Conservation (phyloP, 2,888 invertebrate genomes). For the Pyrgus malvae region DNA sequence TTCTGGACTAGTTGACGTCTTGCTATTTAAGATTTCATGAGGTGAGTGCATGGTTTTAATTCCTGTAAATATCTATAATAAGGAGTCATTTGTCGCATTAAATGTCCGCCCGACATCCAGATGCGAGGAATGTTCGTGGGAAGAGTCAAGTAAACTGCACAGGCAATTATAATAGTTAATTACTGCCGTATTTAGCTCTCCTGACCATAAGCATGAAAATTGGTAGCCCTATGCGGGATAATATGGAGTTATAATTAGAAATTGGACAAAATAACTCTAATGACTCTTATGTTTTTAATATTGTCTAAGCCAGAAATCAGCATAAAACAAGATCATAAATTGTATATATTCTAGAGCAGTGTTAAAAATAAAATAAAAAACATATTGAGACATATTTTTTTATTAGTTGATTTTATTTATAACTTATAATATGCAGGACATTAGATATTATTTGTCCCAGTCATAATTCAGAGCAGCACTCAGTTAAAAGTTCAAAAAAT, state of each 20-base stretch:
- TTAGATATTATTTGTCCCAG: too few relatives aligned
- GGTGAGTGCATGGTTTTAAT: conserved; percentile 20
- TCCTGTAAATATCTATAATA: conserved; percentile 24
- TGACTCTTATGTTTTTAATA: neutral
- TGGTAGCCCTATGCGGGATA: neutral
- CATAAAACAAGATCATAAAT: neutral
- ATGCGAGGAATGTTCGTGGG: conserved; percentile 22
- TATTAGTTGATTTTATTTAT: too few relatives aligned
- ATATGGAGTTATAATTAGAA: neutral
- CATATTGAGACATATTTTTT: too few relatives aligned
- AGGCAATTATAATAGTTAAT: conserved; percentile 14
- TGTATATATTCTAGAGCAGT: too few relatives aligned
- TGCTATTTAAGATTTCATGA: conserved; percentile 3
- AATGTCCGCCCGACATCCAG: conserved; percentile 8
- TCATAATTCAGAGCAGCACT: too few relatives aligned
- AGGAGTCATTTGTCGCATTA: conserved; percentile 20
- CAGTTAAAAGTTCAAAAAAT: too few relatives aligned
- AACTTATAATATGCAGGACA: too few relatives aligned
- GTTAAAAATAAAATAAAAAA: too few relatives aligned
- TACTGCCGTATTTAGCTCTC: conserved; percentile 2
- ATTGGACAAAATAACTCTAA: too few relatives aligned
- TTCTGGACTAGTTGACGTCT: neutral
- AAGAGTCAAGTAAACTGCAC: conserved; percentile 15
- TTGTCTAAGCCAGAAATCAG: neutral
- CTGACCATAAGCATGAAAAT: neutral